A percentile compares a stretch with the other conserved stretches of the same genome.
phyloP scores from a whole-genome alignment of 2,113 vertebrate species.

The Chloebia gouldiae region DNA sequence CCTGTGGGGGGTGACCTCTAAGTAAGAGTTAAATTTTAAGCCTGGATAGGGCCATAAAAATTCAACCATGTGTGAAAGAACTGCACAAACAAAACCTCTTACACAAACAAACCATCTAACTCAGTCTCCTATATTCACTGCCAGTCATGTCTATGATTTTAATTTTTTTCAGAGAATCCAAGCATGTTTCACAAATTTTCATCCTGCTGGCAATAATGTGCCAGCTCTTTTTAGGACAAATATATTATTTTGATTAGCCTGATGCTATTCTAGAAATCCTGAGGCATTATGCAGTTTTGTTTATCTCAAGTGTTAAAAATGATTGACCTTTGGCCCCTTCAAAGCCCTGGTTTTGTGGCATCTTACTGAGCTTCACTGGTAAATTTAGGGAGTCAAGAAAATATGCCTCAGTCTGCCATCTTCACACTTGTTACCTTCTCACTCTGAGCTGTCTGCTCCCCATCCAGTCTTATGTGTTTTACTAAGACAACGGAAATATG shows the following conservation, averaged over 20 bases:
- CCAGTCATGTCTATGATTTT: background rate
- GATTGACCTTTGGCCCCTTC: background rate
- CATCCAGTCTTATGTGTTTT: background rate
- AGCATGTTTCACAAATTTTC: background rate
- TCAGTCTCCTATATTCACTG: background rate
- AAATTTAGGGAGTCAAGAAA: background rate
- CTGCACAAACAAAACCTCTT: background rate
- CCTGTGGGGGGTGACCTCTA: background rate
- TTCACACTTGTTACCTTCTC: background rate
- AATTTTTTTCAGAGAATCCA: background rate
- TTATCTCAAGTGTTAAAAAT: conserved; percentile 33
- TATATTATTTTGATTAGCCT: background rate
- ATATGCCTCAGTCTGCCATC: background rate
- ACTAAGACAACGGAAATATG: background rate
- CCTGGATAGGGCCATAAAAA: background rate
- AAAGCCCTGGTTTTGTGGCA: background rate
- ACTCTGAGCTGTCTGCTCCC: background rate
- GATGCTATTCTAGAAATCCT: background rate
- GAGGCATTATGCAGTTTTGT: background rate
- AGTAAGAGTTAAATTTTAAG: conserved; percentile 5
- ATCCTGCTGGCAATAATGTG: conserved; percentile 18
- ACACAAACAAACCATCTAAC: background rate
- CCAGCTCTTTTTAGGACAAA: conserved; percentile 9
- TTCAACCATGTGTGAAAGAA: background rate
- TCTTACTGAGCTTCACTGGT: background rate